Conservation (phyloP, 2,888 invertebrate species). For the Lasiommata megera region DNA sequence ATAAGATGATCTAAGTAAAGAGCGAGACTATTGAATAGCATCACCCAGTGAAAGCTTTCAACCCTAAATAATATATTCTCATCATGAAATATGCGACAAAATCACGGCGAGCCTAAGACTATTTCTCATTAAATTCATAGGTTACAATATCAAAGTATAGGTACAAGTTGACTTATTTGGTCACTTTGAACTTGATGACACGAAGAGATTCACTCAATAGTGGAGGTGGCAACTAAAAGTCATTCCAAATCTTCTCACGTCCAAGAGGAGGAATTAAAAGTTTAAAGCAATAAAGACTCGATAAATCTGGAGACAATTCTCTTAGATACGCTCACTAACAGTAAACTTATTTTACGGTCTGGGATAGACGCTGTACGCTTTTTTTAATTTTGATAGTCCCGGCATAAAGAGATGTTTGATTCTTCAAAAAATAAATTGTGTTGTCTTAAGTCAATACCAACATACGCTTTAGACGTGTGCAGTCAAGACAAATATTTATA, state of each 20-base stretch:
- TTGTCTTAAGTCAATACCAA: too few species aligned
- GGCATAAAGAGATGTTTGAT: not conserved
- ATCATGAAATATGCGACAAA: too few species aligned
- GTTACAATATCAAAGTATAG: too few species aligned
- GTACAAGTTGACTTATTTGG: not conserved
- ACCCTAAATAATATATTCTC: too few species aligned
- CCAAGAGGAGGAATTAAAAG: conserved; percentile 18
- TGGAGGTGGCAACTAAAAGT: not conserved
- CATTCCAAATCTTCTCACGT: conserved; percentile 1
- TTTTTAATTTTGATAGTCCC: not conserved
- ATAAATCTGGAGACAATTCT: conserved; percentile 15
- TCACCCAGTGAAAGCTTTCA: too few species aligned
- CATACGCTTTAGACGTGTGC: too few species aligned
- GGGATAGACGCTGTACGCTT: not conserved
- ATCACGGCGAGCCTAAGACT: too few species aligned
- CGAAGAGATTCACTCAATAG: not conserved
- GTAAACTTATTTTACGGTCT: not conserved
- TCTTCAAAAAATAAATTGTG: too few species aligned
- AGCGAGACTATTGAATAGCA: too few species aligned
- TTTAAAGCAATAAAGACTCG: conserved; percentile 12
- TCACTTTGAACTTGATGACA: not conserved
- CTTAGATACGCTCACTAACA: not conserved
- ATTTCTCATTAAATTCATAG: too few species aligned
- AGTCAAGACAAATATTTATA: too few species aligned
- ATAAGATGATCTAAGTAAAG: too few species aligned